These are phyloP conservation scores for human DNA, from an alignment of 2,113 vertebrate species.

Conservation along the genomic window GRCh38 chr1:92097501-92098000, in stretches of 20 bases:
- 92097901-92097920: background rate
- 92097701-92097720: background rate
- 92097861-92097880: background rate
- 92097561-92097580: background rate
- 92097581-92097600: constrained; percentile 2
- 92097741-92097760: background rate
- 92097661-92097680: background rate
- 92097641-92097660: background rate
- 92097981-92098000: background rate
- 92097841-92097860: background rate
- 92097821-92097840: background rate
- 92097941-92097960: background rate
- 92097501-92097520: background rate
- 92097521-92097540: background rate
- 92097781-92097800: background rate
- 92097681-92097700: background rate
- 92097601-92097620: background rate
- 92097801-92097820: background rate
- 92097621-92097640: background rate
- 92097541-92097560: background rate
- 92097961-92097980: background rate
- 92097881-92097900: background rate
- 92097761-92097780: background rate
- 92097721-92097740: background rate
- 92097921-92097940: background rate